These are phyloP conservation scores for Scelioninae gen. 1 DNA, from an alignment of 2,888 invertebrate species.

Conservation along the genomic window DNA sequence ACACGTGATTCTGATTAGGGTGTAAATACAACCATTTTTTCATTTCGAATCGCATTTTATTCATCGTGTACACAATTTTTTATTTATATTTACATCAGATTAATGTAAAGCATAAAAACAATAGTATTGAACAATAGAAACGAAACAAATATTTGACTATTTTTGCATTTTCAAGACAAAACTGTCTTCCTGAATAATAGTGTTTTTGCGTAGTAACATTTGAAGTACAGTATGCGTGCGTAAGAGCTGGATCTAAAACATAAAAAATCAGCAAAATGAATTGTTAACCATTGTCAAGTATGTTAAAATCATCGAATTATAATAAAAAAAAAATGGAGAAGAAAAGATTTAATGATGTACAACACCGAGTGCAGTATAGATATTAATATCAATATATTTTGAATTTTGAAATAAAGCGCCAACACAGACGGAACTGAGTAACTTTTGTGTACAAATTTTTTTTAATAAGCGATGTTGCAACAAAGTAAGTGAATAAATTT, in stretches of 20 bases:
- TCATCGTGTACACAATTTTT: conserved; percentile 21
- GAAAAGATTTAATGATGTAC: conserved; percentile 4
- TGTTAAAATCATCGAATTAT: conserved; percentile 28
- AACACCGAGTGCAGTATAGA: conserved; percentile 3
- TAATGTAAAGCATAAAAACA: conserved; percentile 58
- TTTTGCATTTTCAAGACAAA: conserved; percentile 80
- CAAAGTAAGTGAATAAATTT: background rate
- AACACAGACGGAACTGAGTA: background rate
- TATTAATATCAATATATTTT: conserved; percentile 19
- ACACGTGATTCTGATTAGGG: background rate
- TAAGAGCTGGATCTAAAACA: conserved; percentile 47
- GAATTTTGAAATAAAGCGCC: conserved; percentile 5
- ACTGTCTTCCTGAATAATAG: conserved; percentile 82
- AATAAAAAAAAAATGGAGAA: conserved; percentile 10
- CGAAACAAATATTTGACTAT: conserved; percentile 73
- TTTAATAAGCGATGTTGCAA: background rate
- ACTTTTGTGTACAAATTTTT: background rate
- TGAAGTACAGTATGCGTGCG: conserved; percentile 70
- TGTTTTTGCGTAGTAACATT: conserved; percentile 74
- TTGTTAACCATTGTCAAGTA: conserved; percentile 46
- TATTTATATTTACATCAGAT: conserved; percentile 40
- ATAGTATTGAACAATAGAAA: conserved; percentile 72
- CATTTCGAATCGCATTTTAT: conserved; percentile 7
- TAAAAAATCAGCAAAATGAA: conserved; percentile 46
- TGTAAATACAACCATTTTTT: conserved; percentile 7